Base-by-base conservation (phyloP, 2,888 invertebrate species). In the Carterocephalus palaemon region DNA sequence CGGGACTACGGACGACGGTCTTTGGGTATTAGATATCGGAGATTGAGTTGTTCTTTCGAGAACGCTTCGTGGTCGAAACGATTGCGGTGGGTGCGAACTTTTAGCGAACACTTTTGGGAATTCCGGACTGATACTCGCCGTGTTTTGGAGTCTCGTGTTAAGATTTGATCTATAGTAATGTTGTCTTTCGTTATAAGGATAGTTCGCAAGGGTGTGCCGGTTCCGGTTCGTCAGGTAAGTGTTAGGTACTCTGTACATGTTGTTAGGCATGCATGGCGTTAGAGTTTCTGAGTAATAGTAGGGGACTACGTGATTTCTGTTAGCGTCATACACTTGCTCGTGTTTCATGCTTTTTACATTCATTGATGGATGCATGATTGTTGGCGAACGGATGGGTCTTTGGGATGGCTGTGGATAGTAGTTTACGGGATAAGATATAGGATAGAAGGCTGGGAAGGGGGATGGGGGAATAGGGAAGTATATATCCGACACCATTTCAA, bases 401-500 rank as follows among this genome's bases (percentile, higher is more conserved):
- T 70, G 74, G 0, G 74, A 70, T 2, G 76, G 70, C 51, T 74
- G 73, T 10, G 75, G 76, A 57, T 81, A 80, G 63, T 73, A 90
- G 88, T 70, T 86, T 56, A 88, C 72, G 16, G 88, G 88, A 61
- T 83, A 80, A 54, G 80, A 83, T 43, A 80, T 78, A 17, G 76
- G 85, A 58, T 84, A 77, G 60, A 81, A 76, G 62, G 84, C 77
- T 33, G 87, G 80, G 62, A 80, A 81, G 1, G 81, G 76, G 51
- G 84, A 81, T 29, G 82, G 78, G 12, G 85, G 81, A 54, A 86
- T 76, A 12, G 91, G 91, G 64, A 91, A 90, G 84, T 91, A 92
- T 75, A 92, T 89, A 83, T 92, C 92, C 88, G 92, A 91, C 88
- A 91, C 91, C 89, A 92, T 89, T 88, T 92, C 92, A 88, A 90